Base-by-base conservation (phyloP, 2,888 invertebrate genomes). In the Adineta ricciae region DNA sequence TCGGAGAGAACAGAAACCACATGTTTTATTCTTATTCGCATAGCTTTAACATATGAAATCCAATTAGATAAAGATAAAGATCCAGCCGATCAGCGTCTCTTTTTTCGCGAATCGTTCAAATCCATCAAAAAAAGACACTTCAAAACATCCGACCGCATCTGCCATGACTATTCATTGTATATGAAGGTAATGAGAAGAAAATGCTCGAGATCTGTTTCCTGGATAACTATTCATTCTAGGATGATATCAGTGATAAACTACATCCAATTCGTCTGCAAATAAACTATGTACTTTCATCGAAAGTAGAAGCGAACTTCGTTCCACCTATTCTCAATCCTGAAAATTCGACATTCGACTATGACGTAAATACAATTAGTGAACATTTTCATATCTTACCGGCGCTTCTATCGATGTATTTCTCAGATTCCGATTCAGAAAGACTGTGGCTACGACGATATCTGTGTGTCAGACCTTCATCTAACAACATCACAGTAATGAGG, bases 361-460 rank as follows among this genome's bases (percentile, higher is more conserved):
- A 78, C 24, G 78, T 78, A 41, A 41, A 8, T 24, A 11, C 24
- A 41, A 24, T 2, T 27, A 5, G 32, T 16, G 2, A 50, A 64
- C 2, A 64, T 41, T 64, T 78, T 24, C n/a, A n/a, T 41, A 8
- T 78, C 3, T 78, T 11, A 41, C 14, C n/a, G 21, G 38, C 41
- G 9, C n/a, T 24, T 21, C 38, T 32, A 32, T 50, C 49, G 14
- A 24, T 27, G 5, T 41, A n/a, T 41, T 41, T 8, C 3, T n/a
- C n/a, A 85, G 52, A 85, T 85, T 38, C n/a, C 83, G 52, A 83
- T 85, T 49, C 56, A 83, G 36, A 85, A 78, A 78, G 83, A 85
- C 73, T 85, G 85, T 78, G 85, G 85, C 14, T 36, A 72, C 8
- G 85, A 85, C 84, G 85, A 85, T 56, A 56, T 84, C 56, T 85